These are phyloP conservation scores for Aphaenogaster floridana DNA, from an alignment of 1,140 invertebrate genomes.

Conservation along the genomic window DNA sequence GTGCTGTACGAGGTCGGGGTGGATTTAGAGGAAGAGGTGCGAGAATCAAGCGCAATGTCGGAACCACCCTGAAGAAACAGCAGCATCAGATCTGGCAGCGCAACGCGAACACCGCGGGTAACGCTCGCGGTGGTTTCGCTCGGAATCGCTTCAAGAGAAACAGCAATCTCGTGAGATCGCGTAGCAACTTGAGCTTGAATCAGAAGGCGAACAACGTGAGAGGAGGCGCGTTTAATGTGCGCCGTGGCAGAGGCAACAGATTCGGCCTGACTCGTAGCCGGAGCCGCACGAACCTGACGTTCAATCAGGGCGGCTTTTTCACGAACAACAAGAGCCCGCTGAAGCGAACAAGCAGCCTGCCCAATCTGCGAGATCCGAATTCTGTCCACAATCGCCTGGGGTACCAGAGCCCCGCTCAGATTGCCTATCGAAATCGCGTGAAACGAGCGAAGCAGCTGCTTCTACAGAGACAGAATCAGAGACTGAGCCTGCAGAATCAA, in stretches of 20 bases:
- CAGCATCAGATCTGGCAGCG: constrained; percentile 63
- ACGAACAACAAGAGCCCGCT: constrained; percentile 75
- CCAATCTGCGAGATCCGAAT: constrained; percentile 83
- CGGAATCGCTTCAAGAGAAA: constrained; percentile 81
- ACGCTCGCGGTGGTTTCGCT: constrained; percentile 75
- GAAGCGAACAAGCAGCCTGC: constrained; percentile 82
- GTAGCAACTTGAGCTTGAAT: constrained; percentile 78
- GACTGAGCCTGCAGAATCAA: constrained; percentile 79
- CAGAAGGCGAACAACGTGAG: constrained; percentile 61
- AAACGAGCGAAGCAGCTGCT: constrained; percentile 84
- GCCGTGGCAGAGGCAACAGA: constrained; percentile 72
- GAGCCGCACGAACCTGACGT: constrained; percentile 80
- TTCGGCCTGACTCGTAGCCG: constrained; percentile 78
- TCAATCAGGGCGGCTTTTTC: constrained; percentile 75
- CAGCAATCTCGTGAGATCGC: constrained; percentile 71
- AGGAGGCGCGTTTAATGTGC: constrained; percentile 74
- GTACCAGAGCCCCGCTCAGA: constrained; percentile 84
- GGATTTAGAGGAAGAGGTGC: constrained; percentile 70
- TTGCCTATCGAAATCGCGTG: constrained; percentile 84
- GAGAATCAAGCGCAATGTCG: constrained; percentile 67
- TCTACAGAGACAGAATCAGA: constrained; percentile 82
- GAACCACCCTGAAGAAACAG: constrained; percentile 67
- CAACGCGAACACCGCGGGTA: constrained; percentile 51
- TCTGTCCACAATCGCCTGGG: constrained; percentile 85
- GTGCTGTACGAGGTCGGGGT: constrained; percentile 62